phyloP scores from a whole-genome alignment of 2,113 vertebrate genomes.

The Ploceus nigricollis region DNA sequence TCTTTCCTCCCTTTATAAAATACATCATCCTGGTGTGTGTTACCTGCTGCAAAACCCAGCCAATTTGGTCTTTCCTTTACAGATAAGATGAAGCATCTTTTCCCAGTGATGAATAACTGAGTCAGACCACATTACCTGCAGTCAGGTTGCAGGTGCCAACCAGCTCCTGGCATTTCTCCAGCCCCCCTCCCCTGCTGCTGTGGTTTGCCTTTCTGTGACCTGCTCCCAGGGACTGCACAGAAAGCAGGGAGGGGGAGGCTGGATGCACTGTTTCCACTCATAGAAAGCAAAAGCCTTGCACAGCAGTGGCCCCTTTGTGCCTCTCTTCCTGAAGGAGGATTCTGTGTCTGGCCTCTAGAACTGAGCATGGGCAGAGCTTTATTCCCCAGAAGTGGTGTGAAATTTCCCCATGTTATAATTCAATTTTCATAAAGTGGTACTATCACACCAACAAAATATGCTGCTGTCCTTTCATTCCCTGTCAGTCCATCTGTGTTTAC shows the following conservation, averaged over 20 bases:
- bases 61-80: background rate
- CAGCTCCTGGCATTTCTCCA: background rate
- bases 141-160: background rate
- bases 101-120: background rate
- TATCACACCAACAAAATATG: background rate
- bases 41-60: background rate
- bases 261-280: background rate
- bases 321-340: background rate
- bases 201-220: background rate
- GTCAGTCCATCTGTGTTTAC: background rate
- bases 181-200: background rate
- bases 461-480: background rate
- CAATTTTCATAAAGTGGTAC: background rate
- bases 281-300: background rate
- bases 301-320: background rate
- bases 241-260: background rate
- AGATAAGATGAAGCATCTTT: background rate
- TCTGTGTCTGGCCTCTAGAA: background rate
- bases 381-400: background rate
- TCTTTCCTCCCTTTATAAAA: conserved; percentile 44
- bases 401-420: background rate
- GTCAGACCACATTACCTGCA: background rate
- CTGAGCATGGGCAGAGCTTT: background rate
- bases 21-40: background rate
- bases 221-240: background rate